These are phyloP conservation scores for Campylomormyrus tamandua DNA, from an alignment of 2,113 vertebrate genomes.

Conservation along the genomic window DNA sequence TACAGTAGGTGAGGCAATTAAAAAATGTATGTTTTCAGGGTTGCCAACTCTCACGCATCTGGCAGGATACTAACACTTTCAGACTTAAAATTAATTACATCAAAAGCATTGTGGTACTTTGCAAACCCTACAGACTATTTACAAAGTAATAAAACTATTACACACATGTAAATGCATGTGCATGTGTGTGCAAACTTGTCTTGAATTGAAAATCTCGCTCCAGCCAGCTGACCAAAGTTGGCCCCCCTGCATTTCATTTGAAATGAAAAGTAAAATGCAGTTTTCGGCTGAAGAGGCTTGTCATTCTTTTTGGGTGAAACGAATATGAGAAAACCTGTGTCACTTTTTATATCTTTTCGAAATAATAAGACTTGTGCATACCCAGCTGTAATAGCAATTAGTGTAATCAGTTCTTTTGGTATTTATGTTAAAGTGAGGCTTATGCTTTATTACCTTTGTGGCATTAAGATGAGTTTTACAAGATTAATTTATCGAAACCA, in stretches of 20 bases:
- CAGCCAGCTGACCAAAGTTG: background rate
- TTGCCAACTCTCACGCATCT: background rate
- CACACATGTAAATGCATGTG: background rate
- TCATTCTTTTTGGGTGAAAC: background rate
- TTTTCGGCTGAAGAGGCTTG: background rate
- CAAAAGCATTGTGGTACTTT: background rate
- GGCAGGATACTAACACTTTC: background rate
- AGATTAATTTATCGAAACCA: background rate
- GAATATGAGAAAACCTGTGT: background rate
- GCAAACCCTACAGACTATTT: background rate
- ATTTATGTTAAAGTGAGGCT: too few species aligned
- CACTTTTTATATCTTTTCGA: background rate
- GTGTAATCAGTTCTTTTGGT: too few species aligned
- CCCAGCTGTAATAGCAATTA: background rate
- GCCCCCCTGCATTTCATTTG: background rate
- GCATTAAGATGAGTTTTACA: too few species aligned
- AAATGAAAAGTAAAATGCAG: background rate
- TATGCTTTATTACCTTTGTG: too few species aligned
- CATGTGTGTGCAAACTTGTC: background rate
- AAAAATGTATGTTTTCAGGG: background rate
- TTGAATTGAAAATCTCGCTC: background rate
- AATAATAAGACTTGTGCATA: background rate
- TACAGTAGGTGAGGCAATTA: background rate
- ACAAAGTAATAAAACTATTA: background rate
- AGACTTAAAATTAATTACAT: background rate